Evolutionary conservation across 2,888 invertebrate genomes (phyloP).

Genomic region (Aleiodes testaceus): DNA sequence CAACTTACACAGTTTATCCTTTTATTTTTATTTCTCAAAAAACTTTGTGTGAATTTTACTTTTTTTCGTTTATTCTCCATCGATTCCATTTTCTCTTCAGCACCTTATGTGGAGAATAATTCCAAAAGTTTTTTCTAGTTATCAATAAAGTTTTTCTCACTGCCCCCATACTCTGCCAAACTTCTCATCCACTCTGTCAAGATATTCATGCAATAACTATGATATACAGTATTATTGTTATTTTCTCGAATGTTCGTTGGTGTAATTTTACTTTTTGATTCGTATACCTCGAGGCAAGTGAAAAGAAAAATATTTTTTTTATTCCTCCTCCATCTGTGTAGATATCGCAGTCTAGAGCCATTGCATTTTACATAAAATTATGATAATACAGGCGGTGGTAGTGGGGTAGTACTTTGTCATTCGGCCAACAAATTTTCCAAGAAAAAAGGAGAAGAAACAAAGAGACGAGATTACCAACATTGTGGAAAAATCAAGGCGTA

Average conservation of each 20-base stretch:
- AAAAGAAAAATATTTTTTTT: constrained; percentile 22
- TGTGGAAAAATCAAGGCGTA: constrained; percentile 3
- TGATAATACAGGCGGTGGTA: constrained; percentile 19
- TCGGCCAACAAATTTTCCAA: constrained; percentile 24
- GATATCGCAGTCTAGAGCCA: background rate
- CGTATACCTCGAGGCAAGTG: constrained; percentile 5
- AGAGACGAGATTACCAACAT: background rate
- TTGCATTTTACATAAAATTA: constrained; percentile 36
- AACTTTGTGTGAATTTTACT: constrained; percentile 21
- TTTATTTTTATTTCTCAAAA: too few relatives aligned
- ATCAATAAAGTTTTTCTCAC: constrained; percentile 32
- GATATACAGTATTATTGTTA: constrained; percentile 11
- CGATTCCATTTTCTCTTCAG: constrained; percentile 15
- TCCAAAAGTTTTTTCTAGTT: constrained; percentile 17
- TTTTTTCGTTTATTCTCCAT: constrained; percentile 20
- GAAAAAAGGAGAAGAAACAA: background rate
- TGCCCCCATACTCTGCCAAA: background rate
- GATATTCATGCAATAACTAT: constrained; percentile 13
- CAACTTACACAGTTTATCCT: constrained; percentile 21
- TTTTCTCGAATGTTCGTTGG: constrained; percentile 1
- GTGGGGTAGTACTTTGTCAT: constrained; percentile 25
- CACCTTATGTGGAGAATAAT: constrained; percentile 33
- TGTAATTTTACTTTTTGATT: constrained; percentile 35
- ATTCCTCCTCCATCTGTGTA: constrained; percentile 1
- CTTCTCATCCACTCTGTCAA: constrained; percentile 14